These are phyloP conservation scores for Tympanuchus pallidicinctus DNA, from an alignment of 2,113 vertebrate genomes.

Conservation along the genomic window DNA sequence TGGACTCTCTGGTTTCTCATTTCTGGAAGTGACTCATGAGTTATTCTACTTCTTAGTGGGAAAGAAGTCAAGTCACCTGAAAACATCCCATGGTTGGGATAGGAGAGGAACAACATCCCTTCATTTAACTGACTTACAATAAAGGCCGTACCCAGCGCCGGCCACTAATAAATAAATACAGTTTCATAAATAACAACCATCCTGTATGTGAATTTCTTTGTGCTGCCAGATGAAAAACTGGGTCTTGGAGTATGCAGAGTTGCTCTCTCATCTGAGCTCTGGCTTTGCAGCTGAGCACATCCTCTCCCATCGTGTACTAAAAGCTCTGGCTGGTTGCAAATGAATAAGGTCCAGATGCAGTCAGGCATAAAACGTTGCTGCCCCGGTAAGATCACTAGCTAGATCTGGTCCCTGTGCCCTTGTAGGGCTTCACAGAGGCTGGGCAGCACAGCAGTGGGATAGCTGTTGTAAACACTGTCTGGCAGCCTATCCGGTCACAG, in stretches of 20 bases:
- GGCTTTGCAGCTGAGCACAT: rapidly evolving
- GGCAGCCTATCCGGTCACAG: neutral
- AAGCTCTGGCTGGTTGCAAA: neutral
- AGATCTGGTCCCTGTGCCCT: neutral
- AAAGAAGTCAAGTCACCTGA: slow-evolving; percentile 16
- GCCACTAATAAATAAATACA: slow-evolving; percentile 21
- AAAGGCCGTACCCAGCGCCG: neutral
- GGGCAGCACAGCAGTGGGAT: neutral
- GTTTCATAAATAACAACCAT: neutral
- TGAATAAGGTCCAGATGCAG: neutral
- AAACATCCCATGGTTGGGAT: neutral
- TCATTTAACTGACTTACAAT: slow-evolving; percentile 4
- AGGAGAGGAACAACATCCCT: neutral
- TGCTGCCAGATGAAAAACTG: neutral
- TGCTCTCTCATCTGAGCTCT: neutral
- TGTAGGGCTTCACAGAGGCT: neutral
- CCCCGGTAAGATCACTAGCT: neutral
- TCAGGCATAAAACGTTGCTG: neutral
- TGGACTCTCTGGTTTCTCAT: neutral
- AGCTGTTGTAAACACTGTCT: neutral
- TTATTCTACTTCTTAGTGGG: neutral
- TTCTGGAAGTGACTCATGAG: slow-evolving; percentile 19
- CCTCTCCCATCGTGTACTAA: neutral
- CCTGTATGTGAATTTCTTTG: neutral
- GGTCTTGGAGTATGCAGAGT: neutral